Conservation (phyloP, 2,888 invertebrate species). For the Lepidochrysops patricia region DNA sequence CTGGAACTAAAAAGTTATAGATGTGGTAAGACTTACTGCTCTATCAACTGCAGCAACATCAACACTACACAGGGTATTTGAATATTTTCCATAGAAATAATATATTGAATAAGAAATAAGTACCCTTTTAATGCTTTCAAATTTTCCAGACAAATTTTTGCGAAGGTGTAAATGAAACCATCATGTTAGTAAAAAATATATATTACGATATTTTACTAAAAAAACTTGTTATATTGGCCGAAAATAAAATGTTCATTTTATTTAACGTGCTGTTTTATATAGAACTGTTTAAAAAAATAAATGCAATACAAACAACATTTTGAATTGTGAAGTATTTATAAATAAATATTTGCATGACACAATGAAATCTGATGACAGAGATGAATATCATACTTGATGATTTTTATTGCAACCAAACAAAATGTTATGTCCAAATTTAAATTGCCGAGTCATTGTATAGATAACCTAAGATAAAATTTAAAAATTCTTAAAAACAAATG, state of each 20-base stretch:
- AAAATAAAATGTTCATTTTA: background rate
- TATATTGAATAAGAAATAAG: too few relatives aligned
- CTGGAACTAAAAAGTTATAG: too few relatives aligned
- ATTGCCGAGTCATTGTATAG: too few relatives aligned
- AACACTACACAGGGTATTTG: too few relatives aligned
- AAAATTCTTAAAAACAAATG: background rate
- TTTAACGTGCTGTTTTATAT: background rate
- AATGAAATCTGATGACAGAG: too few relatives aligned
- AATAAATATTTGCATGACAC: background rate
- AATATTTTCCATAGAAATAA: too few relatives aligned
- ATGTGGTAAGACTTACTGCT: too few relatives aligned
- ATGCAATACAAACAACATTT: background rate
- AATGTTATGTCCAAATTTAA: background rate
- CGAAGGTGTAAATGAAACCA: background rate
- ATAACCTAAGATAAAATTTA: background rate
- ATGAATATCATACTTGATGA: too few relatives aligned
- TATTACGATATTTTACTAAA: background rate
- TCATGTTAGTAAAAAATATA: background rate
- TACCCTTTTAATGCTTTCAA: too few relatives aligned
- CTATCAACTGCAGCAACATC: too few relatives aligned
- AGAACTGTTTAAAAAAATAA: background rate
- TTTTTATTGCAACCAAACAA: background rate
- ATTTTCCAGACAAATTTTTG: background rate
- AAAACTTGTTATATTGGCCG: background rate
- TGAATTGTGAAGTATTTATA: background rate